Evolutionary conservation across 37 sponge, comb jelly and placozoan genomes (phyloP), one percentile per base, ranked within the genome.

Genomic region (Lycopodina hypogea): DNA sequence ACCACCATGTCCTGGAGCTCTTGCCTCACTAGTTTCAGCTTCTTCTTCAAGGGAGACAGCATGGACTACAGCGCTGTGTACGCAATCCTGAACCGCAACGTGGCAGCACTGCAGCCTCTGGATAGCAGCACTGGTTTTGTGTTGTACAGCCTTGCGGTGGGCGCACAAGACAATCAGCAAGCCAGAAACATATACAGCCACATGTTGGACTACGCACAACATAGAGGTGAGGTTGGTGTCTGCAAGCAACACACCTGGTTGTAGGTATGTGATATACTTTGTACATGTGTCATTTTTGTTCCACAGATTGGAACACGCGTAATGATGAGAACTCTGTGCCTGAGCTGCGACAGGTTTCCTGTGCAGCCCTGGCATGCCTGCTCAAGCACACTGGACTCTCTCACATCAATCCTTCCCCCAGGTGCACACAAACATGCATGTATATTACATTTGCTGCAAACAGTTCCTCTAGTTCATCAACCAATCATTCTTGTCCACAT

Each of bases 221-320:
- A 33, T 11, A 81, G 66, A 81, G 82, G 87, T 87, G 6, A 17
- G 79, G 24, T 11, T 6, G 7, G 37, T 17, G 29, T 12, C 3
- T 60, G 29, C 61, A 28, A 15, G 61, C 61, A 29, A n/a, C n/a
- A n/a, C n/a, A n/a, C n/a, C n/a, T n/a, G n/a, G n/a, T n/a, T n/a
- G n/a, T n/a, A 48, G 3, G n/a, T 36, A 7, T 45, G 28, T 26
- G 8, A 50, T 17, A 45, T 72, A 26, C 48, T 30, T 78, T 67
- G 18, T 33, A 67, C 37, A 67, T 67, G 68, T 67, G 37, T 66
- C 19, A 26, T 59, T 12, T 26, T 6, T n/a, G n/a, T 21, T 15
- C 17, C 17, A 23, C 67, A 83, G 89, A 89, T 55, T 89, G 89
- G 89, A 89, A 89, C 75, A 89, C 89, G 24, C 58, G 75, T 45